Evolutionary conservation across 2,797 vertebrate species (phyloP), one percentile per base, ranked within the genome.

Genomic region (Jordanella pulchra): DNA sequence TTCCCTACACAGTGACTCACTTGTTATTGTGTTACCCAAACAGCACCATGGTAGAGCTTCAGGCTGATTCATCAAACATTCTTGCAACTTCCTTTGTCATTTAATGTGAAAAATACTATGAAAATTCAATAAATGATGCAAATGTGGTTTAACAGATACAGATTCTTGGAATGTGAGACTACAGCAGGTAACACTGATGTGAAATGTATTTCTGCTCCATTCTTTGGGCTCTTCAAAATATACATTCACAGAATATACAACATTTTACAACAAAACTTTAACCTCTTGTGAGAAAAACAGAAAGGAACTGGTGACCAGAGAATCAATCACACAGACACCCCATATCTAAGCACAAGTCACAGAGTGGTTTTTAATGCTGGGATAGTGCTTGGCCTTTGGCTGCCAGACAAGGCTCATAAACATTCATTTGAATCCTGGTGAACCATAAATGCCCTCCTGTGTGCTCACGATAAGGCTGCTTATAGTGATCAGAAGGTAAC

Each of bases 401-500:
- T 85, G 83, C 75, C 78, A 89, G 89, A 91, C 87, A 83, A 91
- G 87, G 70, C 76, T 80, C 89, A 86, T 90, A 87, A 92, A 91
- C 73, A 86, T 84, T 90, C 70, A 86, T 88, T 89, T 91, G 80
- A 89, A 92, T 93, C 87, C 68, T 69, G 72, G 87, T 56, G 64
- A 90, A 82, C 86, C 87, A 83, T 86, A 90, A 92, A 86, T 87
- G 84, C 88, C 89, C 89, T 92, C 84, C 81, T 86, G 80, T 71
- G 84, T 70, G 67, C 83, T 92, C 87, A 85, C 81, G 78, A 83
- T 87, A 87, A 83, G 85, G 82, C 82, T 35, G 71, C 84, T 83
- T 89, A 88, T 86, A 87, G 87, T 86, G 90, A 91, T 91, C 86
- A 80, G 86, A 81, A 88, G 88, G 86, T 92, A 91, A 93, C 90